Percentiles rank a stretch among this genome's conserved stretches.
Conservation (phyloP, 2,888 invertebrate genomes). For the Cerceris ruficornis region DNA sequence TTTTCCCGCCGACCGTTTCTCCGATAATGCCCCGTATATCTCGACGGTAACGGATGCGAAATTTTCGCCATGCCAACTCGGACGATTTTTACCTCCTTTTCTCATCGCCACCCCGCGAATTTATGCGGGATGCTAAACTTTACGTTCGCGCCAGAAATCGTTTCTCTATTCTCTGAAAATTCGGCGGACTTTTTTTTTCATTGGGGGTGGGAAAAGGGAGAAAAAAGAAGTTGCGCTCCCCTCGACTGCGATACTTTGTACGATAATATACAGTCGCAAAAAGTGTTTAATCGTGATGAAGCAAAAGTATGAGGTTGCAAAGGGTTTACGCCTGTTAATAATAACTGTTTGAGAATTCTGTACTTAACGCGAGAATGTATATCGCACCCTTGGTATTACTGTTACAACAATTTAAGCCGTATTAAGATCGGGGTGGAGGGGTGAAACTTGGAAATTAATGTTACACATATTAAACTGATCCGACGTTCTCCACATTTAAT, state of each 20-base stretch:
- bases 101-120: slow-evolving; percentile 29
- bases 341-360: neutral
- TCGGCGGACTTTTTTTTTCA: slow-evolving; percentile 22
- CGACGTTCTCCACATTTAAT: slow-evolving; percentile 54
- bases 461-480: slow-evolving; percentile 55
- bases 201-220: neutral
- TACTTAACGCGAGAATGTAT: slow-evolving; percentile 1
- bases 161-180: slow-evolving; percentile 30
- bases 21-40: slow-evolving; percentile 33
- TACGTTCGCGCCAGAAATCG: slow-evolving; percentile 34
- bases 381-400: slow-evolving; percentile 10
- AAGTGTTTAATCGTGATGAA: too few species aligned
- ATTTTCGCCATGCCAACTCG: slow-evolving; percentile 38
- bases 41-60: slow-evolving; percentile 49
- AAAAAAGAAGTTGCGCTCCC: neutral
- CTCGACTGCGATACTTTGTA: neutral
- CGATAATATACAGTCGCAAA: too few species aligned
- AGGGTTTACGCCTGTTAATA: too few species aligned
- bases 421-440: slow-evolving; percentile 45
- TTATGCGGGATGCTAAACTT: slow-evolving; percentile 53
- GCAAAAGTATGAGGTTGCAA: too few species aligned
- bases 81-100: slow-evolving; percentile 22
- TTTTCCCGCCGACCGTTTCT: slow-evolving; percentile 5
- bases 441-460: slow-evolving; percentile 44
- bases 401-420: slow-evolving; percentile 54